A percentile compares a stretch with the other conserved stretches of the same genome.
Conservation (phyloP, 2,888 invertebrate genomes). For the Asteroscopus sphinx region DNA sequence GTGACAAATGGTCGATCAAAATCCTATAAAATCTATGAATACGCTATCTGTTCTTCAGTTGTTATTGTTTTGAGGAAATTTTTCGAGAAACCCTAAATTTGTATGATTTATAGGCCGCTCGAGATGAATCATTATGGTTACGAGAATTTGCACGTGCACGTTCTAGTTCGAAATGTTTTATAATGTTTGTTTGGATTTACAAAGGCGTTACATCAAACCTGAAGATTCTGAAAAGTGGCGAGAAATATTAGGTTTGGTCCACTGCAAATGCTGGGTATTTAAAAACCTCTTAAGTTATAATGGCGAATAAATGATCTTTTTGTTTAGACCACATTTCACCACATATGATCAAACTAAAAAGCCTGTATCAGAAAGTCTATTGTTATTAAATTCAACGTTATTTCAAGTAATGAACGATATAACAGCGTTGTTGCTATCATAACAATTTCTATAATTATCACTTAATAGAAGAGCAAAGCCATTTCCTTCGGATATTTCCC, state of each 20-base stretch:
- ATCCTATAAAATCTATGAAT: conserved; percentile 46
- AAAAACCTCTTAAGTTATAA: no score
- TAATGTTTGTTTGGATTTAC: conserved; percentile 23
- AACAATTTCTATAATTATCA: conserved; percentile 41
- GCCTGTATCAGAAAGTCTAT: conserved; percentile 1
- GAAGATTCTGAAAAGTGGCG: no score
- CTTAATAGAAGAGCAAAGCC: conserved; percentile 34
- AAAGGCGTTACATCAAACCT: conserved; percentile 24
- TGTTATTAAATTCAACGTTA: conserved; percentile 11
- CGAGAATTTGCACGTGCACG: conserved; percentile 22
- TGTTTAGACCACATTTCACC: no score
- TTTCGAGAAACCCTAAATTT: conserved; percentile 24
- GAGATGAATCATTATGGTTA: conserved; percentile 41
- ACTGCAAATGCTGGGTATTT: no score
- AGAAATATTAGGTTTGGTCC: neutral
- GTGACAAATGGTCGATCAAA: conserved; percentile 53
- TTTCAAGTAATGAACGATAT: conserved; percentile 30
- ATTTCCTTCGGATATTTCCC: conserved; percentile 51
- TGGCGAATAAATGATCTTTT: no score
- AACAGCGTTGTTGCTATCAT: conserved; percentile 17
- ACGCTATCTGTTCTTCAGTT: conserved; percentile 29
- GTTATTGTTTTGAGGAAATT: conserved; percentile 41
- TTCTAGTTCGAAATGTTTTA: conserved; percentile 26
- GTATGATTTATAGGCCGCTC: conserved; percentile 37
- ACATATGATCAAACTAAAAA: neutral